Percentiles rank a stretch among this genome's conserved stretches.
Conservation (phyloP, 2,113 vertebrate genomes). For the Podarcis muralis region DNA sequence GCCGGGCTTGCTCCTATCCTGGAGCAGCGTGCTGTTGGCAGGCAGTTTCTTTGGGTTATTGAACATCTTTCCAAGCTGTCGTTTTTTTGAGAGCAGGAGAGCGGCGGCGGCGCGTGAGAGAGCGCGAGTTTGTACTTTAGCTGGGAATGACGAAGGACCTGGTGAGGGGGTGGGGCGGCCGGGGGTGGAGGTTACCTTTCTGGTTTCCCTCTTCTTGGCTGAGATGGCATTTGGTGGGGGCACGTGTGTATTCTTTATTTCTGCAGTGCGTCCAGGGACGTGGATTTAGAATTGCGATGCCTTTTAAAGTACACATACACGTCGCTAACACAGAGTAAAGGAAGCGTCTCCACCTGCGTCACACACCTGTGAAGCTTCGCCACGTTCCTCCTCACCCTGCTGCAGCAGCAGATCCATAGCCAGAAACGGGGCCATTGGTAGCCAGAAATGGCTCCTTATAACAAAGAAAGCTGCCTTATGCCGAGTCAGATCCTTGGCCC, state of each 20-base stretch:
- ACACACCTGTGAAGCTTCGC: not conserved
- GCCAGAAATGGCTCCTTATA: not conserved
- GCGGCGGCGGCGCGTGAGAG: not conserved
- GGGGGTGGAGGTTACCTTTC: not conserved
- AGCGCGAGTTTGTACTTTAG: not conserved
- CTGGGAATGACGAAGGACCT: not conserved
- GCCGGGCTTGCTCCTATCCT: constrained; percentile 24
- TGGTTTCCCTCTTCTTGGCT: not conserved
- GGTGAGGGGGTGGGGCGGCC: not conserved
- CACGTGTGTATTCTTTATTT: not conserved
- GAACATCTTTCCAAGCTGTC: constrained; percentile 1
- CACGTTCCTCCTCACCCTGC: not conserved
- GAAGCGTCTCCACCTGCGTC: not conserved
- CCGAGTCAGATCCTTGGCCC: too few relatives aligned
- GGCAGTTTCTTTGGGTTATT: constrained; percentile 10
- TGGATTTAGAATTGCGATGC: not conserved
- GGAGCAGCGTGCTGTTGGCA: constrained; percentile 20
- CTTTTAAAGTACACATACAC: not conserved
- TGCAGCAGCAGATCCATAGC: not conserved
- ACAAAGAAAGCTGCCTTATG: too few relatives aligned
- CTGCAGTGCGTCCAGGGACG: not conserved
- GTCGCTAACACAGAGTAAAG: not conserved
- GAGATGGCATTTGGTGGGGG: not conserved
- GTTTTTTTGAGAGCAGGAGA: constrained; percentile 15
- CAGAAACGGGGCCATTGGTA: not conserved